Base-by-base conservation (phyloP, 2,888 invertebrate genomes). In the Phortica okadai region DNA sequence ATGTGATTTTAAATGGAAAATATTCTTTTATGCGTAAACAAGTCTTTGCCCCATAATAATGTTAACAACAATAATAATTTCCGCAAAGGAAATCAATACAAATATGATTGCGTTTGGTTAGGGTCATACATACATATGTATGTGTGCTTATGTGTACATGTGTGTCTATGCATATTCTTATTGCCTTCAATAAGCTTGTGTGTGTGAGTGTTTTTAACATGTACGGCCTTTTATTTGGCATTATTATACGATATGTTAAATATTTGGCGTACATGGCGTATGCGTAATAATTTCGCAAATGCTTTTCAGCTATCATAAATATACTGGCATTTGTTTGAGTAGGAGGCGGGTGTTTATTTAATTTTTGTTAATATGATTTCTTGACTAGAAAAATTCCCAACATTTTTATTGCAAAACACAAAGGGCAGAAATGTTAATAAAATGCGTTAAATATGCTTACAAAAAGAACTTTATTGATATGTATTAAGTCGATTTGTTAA, bases 51-150 rank as follows among this genome's bases (percentile, higher is more conserved):
- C 74, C 62, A 25, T 76, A 77, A 81, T 78, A 70, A 82, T 84
- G 82, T 83, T 83, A 84, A 83, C 86, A 86, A 82, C 88, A 87
- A 84, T 87, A 83, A 86, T 86, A 86, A 86, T 86, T 87, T 84
- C 82, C 86, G 77, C 78, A 75, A 62, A 80, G 84, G 83, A 81
- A 83, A 86, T 87, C 85, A 86, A 86, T 86, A 80, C 76, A 77
- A 74, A 81, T 77, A 77, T 87, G 70, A 72, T 50, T 87, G 81
- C 81, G 3, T 33, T 33, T 33, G 33, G 33, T 33, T 33, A 5
- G 33, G 3, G 33, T 33, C 33, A 21, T 25, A 72, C 8, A 25
- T 72, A 56, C 33, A 58, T 58, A 33, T 44, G 6, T 50, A 25
- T 16, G 14, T 45, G 7, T 80, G 56, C 54, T 6, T 50, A 25